phyloP scores from a whole-genome alignment of 2,888 invertebrate species.

The Drosophila sordidula region DNA sequence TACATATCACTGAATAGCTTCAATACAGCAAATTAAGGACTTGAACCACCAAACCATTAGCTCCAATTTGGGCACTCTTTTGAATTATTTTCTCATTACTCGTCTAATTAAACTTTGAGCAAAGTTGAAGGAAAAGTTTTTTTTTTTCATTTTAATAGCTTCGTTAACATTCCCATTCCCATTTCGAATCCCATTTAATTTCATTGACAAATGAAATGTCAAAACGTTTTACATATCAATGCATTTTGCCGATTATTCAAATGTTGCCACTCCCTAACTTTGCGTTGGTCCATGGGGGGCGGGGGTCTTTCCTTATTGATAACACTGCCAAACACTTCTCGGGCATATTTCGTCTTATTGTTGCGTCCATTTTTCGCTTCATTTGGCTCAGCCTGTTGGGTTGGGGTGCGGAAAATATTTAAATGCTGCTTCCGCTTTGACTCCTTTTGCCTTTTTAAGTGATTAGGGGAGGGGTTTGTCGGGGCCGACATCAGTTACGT shows the following conservation, averaged over 20 bases:
- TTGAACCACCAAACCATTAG: neutral
- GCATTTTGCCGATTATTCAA: slow-evolving; percentile 55
- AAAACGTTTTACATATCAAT: slow-evolving; percentile 77
- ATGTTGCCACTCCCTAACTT: slow-evolving; percentile 42
- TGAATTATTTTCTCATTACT: slow-evolving; percentile 27
- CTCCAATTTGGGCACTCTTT: slow-evolving; percentile 2
- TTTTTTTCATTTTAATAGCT: slow-evolving; percentile 28
- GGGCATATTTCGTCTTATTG: slow-evolving; percentile 58
- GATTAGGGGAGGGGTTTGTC: neutral
- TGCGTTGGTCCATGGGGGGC: neutral
- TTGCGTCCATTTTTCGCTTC: slow-evolving; percentile 71
- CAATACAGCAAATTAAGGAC: slow-evolving; percentile 5
- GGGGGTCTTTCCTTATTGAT: slow-evolving; percentile 59
- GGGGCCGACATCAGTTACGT: slow-evolving; percentile 13
- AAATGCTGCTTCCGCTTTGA: slow-evolving; percentile 61
- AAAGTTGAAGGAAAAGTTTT: slow-evolving; percentile 3
- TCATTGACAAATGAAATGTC: slow-evolving; percentile 76
- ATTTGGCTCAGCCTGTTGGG: slow-evolving; percentile 55
- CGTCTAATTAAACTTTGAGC: slow-evolving; percentile 35
- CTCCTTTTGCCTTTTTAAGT: slow-evolving; percentile 20
- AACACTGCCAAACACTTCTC: slow-evolving; percentile 55
- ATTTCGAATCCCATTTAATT: slow-evolving; percentile 63
- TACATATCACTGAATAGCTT: slow-evolving; percentile 14
- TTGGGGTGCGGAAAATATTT: slow-evolving; percentile 61
- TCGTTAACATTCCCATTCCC: slow-evolving; percentile 29